Percentiles rank a stretch among this genome's conserved stretches.
Conservation (phyloP, 2,113 vertebrate species). For the Pachypanchax playfairii region DNA sequence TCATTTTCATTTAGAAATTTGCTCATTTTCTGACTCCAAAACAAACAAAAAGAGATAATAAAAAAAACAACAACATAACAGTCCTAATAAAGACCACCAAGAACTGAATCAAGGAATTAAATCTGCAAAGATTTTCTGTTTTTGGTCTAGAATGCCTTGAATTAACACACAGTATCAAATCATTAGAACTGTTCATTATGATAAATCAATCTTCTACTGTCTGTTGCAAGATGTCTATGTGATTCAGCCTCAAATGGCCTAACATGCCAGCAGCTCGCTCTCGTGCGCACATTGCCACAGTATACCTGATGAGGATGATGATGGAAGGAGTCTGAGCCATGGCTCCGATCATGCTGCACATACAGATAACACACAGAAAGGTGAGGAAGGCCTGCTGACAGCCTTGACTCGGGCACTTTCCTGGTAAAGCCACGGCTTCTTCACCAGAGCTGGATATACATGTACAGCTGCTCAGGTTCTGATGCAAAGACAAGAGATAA, state of each 20-base stretch:
- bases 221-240: background rate
- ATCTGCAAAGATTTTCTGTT: too few species aligned
- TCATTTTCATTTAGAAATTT: too few species aligned
- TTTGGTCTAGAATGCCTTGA: too few species aligned
- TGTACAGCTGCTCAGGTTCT: conserved; percentile 78
- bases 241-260: background rate
- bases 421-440: conserved; percentile 72
- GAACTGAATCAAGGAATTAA: too few species aligned
- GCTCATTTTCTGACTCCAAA: too few species aligned
- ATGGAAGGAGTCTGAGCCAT: conserved; percentile 82
- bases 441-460: conserved; percentile 71
- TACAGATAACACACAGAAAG: conserved; percentile 80
- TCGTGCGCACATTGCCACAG: conserved; percentile 20
- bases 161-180: too few species aligned
- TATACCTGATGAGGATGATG: conserved; percentile 80
- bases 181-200: too few species aligned
- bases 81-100: too few species aligned
- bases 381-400: conserved; percentile 80
- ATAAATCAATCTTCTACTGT: background rate
- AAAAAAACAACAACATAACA: too few species aligned
- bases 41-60: too few species aligned
- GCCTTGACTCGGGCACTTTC: conserved; percentile 78
- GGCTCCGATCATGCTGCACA: conserved; percentile 81
- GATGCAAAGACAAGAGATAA: background rate
- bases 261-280: conserved; percentile 42